These are phyloP conservation scores for Egretta garzetta DNA, from an alignment of 2,113 vertebrate species.

Conservation along the genomic window DNA sequence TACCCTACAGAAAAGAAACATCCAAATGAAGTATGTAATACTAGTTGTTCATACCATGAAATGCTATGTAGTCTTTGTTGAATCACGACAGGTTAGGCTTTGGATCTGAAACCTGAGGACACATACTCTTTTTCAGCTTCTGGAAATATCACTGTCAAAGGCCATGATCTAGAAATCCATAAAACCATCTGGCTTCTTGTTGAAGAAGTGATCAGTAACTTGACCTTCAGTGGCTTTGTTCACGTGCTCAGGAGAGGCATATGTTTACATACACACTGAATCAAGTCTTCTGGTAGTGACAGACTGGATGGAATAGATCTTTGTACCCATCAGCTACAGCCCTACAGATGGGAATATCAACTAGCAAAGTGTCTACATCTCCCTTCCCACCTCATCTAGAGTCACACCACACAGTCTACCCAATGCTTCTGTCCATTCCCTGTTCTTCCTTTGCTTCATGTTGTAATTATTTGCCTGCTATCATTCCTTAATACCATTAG, in stretches of 20 bases:
- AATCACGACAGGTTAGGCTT: not conserved
- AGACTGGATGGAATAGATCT: not conserved
- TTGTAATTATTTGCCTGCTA: not conserved
- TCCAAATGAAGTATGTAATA: not conserved
- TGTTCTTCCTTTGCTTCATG: not conserved
- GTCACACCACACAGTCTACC: not conserved
- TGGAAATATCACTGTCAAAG: not conserved
- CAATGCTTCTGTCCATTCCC: not conserved
- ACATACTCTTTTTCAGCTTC: not conserved
- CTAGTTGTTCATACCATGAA: not conserved
- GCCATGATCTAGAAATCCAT: not conserved
- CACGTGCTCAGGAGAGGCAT: not conserved
- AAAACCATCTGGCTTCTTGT: not conserved
- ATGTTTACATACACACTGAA: not conserved
- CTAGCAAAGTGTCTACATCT: not conserved
- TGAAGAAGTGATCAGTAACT: not conserved
- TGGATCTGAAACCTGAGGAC: not conserved
- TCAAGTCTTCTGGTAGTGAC: not conserved
- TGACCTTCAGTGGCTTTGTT: not conserved
- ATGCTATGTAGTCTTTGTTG: not conserved
- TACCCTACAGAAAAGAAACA: not conserved
- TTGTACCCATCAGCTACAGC: not conserved
- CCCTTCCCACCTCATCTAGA: not conserved
- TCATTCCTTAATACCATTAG: slow-evolving; percentile 26
- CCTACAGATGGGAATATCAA: not conserved